Evolutionary conservation across 2,888 invertebrate genomes (phyloP), one percentile per base, ranked within the genome.

Genomic region (Cryptocephalus moraei): DNA sequence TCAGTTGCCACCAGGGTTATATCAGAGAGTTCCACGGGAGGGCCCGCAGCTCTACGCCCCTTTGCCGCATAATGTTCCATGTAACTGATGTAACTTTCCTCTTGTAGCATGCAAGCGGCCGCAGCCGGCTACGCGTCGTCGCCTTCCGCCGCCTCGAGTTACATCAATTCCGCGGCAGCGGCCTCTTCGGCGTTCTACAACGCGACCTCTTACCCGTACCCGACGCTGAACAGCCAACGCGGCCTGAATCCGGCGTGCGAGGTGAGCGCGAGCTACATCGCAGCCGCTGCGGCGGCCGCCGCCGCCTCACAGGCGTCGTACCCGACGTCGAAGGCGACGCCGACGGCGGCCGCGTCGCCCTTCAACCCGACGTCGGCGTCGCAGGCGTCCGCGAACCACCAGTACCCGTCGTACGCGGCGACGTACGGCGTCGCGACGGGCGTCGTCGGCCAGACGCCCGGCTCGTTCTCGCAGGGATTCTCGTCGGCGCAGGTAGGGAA

Each of bases 391-490:
- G 72, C 74, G 57, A 57, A 71, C 60, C 70, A 60, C 61, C 73
- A 57, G 61, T 70, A 56, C 62, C 66, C 57, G 53, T 70, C 53
- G 63, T n/a, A 57, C 75, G 77, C 57, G 75, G 77, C 49, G 79
- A 72, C 53, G 66, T 75, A 64, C 73, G 73, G 74, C 73, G 64
- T 73, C 75, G 77, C 57, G 75, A 77, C 49, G 79, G 71, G 53
- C 65, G 75, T 64, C 73, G 73, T 74, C 73, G 36, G 36, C 11
- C 36, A 36, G 12, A 36, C 11, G n/a, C 11, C 12, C 11, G 77
- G 78, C 49, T 71, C 74, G 1, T 79, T 79, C 61, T 74, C 77
- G 48, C 71, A 71, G 59, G 66, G 70, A 47, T 71, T 71, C 58
- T 65, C 76, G 46, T 4, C 22, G 2, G 64, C 78, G 50, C 81